Evolutionary conservation across 1,140 invertebrate species (phyloP).

Genomic region (Trypoxylus dichotomus): DNA sequence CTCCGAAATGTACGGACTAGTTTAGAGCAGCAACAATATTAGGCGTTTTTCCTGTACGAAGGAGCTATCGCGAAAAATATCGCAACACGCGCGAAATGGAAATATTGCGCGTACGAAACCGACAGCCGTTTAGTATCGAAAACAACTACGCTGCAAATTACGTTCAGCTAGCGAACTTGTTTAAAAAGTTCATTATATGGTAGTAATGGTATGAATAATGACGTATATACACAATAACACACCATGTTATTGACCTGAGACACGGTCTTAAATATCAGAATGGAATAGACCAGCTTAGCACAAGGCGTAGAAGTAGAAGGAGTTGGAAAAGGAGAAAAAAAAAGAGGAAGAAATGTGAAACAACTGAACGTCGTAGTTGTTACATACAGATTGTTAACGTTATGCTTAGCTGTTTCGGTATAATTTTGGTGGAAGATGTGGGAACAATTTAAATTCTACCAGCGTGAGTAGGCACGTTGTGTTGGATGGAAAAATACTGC

Average conservation of each 20-base stretch:
- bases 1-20: not conserved
- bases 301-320: too few species aligned
- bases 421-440: too few species aligned
- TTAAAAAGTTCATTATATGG: slow-evolving; percentile 18
- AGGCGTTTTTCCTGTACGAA: not conserved
- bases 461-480: too few species aligned
- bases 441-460: too few species aligned
- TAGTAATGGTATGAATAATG: slow-evolving; percentile 15
- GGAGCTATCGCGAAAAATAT: not conserved
- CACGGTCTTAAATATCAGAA: slow-evolving; percentile 22
- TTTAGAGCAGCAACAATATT: not conserved
- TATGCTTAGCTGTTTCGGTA: too few species aligned
- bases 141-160: slow-evolving; percentile 11
- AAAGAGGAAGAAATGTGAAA: slow-evolving; percentile 7
- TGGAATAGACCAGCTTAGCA: not conserved
- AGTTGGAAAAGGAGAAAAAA: not conserved
- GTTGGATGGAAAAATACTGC: too few species aligned
- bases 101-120: not conserved
- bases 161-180: not conserved
- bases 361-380: not conserved
- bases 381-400: not conserved
- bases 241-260: slow-evolving; percentile 6
- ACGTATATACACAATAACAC: slow-evolving; percentile 19
- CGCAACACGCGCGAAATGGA: not conserved
- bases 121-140: not conserved